These are phyloP conservation scores for Pterocles burchelli DNA, from an alignment of 2,113 vertebrate genomes.

Conservation along the genomic window DNA sequence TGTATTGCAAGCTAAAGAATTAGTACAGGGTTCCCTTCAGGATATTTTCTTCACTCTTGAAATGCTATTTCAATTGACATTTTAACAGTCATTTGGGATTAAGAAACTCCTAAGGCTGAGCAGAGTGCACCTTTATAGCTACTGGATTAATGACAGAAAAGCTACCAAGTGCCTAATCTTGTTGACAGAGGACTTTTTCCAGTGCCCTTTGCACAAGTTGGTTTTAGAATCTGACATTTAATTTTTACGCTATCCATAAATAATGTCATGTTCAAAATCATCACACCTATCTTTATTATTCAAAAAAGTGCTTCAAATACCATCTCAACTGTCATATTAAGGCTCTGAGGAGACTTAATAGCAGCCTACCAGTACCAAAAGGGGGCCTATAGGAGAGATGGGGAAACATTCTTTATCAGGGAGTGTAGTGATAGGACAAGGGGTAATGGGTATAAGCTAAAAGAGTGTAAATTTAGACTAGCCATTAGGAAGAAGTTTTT, in stretches of 20 bases:
- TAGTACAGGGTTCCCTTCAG: not conserved
- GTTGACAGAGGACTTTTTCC: not conserved
- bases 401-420: too few species aligned
- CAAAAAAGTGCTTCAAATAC: not conserved
- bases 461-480: too few species aligned
- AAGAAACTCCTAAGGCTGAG: not conserved
- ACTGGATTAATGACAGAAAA: not conserved
- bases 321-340: not conserved
- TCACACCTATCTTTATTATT: not conserved
- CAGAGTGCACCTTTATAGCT: not conserved
- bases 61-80: not conserved
- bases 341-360: too few species aligned
- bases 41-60: not conserved
- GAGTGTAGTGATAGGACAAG: too few species aligned
- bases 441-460: too few species aligned
- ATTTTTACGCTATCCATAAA: not conserved
- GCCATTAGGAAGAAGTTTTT: too few species aligned
- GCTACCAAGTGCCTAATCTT: not conserved
- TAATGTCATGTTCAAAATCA: not conserved
- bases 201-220: not conserved
- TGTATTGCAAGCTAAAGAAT: not conserved
- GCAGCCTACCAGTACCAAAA: too few species aligned
- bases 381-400: too few species aligned
- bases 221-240: not conserved
- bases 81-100: not conserved